Evolutionary conservation across 2,797 vertebrate species (phyloP), one percentile per base, ranked within the genome.

Genomic region (Gymnothorax reevesii): DNA sequence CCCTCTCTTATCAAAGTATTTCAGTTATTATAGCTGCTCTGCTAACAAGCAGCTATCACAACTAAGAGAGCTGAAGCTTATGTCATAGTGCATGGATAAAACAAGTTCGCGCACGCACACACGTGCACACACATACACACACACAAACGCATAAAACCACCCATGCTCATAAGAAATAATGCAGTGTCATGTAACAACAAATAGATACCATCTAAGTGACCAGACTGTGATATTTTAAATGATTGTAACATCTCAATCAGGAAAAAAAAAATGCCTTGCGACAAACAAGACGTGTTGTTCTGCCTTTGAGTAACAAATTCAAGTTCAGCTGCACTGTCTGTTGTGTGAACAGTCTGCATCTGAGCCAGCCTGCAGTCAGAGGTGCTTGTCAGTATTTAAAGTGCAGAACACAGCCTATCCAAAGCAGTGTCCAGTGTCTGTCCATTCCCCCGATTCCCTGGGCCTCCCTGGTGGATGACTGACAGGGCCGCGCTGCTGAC

Each of bases 391-490:
- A 15, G 27, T 42, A 1, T 1, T 0, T 6, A 33, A 71, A 27
- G 3, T 49, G 27, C 27, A 5, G 71, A 10, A 20, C 60, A 20
- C 13, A 1, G 20, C 7, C 17, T 22, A 17, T 64, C 60, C 22
- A 71, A 15, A 79, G 12, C 66, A 15, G 17, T 13, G 33, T 3
- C 71, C 27, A 17, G 42, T 7, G 49, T 10, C 17, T 13, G 27
- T 75, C 27, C 33, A 3, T 5, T 12, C 2, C 71, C 15, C 5
- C 9, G 13, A 15, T 13, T 12, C 71, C 69, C 1, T 77, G 52
- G 52, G 83, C 22, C 62, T 66, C 62, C 25, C 27, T 15, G 80
- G 69, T 13, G 13, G 13, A 42, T 77, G 87, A 88, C 22, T 88
- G 87, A 88, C 85, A 55, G 0, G 17, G 49, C 66, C 79, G 57